phyloP scores from a whole-genome alignment of 2,797 vertebrate species.

The Phaenicophaeus curvirostris region DNA sequence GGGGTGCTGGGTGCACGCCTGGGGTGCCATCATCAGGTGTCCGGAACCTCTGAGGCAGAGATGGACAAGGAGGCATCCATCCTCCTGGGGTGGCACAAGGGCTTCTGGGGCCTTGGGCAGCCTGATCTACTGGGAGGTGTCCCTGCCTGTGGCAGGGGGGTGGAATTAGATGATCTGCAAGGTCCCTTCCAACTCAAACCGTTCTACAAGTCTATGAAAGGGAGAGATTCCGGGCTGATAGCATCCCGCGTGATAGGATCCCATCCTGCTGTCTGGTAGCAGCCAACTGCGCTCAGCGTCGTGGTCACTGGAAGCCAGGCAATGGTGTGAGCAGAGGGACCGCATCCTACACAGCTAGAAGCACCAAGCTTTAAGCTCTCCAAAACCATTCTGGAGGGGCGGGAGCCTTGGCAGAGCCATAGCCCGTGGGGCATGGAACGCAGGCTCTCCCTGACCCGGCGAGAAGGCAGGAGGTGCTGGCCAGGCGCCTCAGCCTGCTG shows the following conservation, averaged over 20 bases:
- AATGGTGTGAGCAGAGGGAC: neutral
- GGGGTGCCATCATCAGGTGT: rapidly evolving
- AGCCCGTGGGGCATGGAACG: rapidly evolving
- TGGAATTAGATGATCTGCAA: too few species aligned
- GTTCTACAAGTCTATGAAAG: neutral
- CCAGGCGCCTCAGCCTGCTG: neutral
- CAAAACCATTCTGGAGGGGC: neutral
- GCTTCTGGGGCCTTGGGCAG: neutral
- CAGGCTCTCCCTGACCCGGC: rapidly evolving
- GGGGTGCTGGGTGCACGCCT: neutral
- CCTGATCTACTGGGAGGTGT: too few species aligned
- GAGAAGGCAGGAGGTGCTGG: neutral
- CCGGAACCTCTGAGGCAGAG: neutral
- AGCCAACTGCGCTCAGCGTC: rapidly evolving
- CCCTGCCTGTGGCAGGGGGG: too few species aligned
- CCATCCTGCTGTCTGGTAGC: neutral
- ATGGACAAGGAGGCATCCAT: neutral
- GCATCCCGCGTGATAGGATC: neutral
- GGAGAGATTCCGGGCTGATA: neutral
- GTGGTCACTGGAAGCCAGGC: rapidly evolving
- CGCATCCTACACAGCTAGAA: rapidly evolving
- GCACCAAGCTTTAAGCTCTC: neutral
- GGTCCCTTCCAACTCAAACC: too few species aligned
- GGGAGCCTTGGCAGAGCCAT: neutral
- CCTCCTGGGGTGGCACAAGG: neutral